These are phyloP conservation scores for Amiota communis DNA, from an alignment of 2,888 invertebrate species.

Conservation along the genomic window DNA sequence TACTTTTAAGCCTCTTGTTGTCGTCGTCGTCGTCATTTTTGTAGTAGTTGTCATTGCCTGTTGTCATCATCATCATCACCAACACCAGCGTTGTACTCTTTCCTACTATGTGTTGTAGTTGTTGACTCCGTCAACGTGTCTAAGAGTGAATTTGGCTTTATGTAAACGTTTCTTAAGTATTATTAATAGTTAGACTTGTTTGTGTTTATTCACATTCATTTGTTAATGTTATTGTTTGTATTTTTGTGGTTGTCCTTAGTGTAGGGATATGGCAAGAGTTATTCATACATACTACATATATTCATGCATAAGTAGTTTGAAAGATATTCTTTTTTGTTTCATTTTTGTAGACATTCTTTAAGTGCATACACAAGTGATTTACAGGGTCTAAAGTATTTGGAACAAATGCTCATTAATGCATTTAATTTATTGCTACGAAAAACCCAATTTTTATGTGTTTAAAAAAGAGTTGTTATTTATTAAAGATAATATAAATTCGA, in stretches of 20 bases:
- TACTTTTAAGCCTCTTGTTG: background rate
- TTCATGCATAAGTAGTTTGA: constrained; percentile 39
- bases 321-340: constrained; percentile 12
- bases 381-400: no score
- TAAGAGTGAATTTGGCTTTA: constrained; percentile 7
- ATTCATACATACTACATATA: no score
- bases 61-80: background rate
- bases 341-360: background rate
- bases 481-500: no score
- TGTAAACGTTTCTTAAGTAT: constrained; percentile 48
- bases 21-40: background rate
- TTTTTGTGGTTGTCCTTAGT: constrained; percentile 40
- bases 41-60: no score
- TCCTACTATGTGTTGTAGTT: background rate
- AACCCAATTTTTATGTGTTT: no score
- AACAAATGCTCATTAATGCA: no score
- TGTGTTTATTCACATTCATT: constrained; percentile 20
- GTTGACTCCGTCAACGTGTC: background rate
- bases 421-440: no score
- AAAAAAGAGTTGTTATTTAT: no score
- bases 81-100: no score
- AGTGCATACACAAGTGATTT: background rate
- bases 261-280: background rate
- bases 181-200: constrained; percentile 59
- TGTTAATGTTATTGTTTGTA: constrained; percentile 34